Evolutionary conservation across 2,797 vertebrate genomes (phyloP).

Genomic region (Acomys russatus): DNA sequence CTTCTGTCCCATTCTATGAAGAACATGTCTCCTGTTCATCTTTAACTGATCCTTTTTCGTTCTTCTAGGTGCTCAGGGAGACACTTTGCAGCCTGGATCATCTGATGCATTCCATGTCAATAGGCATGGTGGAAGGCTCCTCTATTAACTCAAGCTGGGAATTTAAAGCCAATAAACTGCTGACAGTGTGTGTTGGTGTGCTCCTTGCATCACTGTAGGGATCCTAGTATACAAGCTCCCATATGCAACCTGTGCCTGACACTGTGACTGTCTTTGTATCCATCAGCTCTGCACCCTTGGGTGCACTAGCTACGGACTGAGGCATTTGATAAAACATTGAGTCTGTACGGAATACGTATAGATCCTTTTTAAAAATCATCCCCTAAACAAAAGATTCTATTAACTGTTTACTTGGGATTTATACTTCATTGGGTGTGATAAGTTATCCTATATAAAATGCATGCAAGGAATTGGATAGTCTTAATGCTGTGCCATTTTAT

Average conservation of each 20-base stretch:
- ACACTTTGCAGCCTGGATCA: not conserved
- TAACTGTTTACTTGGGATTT: not conserved
- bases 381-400: not conserved
- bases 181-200: not conserved
- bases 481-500: not conserved
- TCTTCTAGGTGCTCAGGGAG: not conserved
- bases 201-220: not conserved
- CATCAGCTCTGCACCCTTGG: not conserved
- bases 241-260: not conserved
- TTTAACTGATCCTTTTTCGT: not conserved
- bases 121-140: not conserved
- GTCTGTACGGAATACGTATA: not conserved
- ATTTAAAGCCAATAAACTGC: not conserved
- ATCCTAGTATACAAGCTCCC: not conserved
- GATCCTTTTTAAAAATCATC: not conserved
- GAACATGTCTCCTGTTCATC: not conserved
- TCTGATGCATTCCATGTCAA: not conserved
- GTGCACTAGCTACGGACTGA: not conserved
- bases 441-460: not conserved
- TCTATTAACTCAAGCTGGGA: not conserved
- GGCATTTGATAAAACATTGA: not conserved
- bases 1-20: not conserved
- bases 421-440: not conserved
- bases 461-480: not conserved
- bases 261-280: not conserved